These are phyloP conservation scores for Entelurus aequoreus DNA, from an alignment of 2,113 vertebrate genomes.

Conservation along the genomic window DNA sequence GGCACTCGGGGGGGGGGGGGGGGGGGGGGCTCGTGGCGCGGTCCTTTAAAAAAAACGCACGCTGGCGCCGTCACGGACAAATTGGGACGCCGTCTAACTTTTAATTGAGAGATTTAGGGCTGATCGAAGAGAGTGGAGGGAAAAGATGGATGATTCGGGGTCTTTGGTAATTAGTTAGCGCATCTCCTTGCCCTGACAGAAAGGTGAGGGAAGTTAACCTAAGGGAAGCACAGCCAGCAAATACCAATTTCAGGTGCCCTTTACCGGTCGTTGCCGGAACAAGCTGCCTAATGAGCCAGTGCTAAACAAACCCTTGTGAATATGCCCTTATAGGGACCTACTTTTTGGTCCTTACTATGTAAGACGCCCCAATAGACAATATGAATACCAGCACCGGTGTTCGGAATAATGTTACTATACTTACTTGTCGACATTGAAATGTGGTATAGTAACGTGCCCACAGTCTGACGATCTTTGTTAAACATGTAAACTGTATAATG, in stretches of 20 bases:
- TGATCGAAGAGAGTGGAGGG: not conserved
- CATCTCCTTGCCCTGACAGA: conserved; percentile 23
- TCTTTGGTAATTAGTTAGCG: not conserved
- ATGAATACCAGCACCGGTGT: too few species aligned
- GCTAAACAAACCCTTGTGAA: too few species aligned
- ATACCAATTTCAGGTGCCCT: conserved; percentile 59
- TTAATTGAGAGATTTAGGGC: not conserved
- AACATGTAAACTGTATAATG: too few species aligned
- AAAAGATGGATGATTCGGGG: not conserved
- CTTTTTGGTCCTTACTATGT: too few species aligned
- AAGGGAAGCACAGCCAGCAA: conserved; percentile 36
- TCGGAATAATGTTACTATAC: too few species aligned
- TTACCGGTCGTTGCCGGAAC: conserved; percentile 25
- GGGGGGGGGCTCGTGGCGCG: conserved; percentile 29
- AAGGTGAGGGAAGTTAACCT: conserved; percentile 16
- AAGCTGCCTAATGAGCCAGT: not conserved
- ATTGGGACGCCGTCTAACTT: too few species aligned
- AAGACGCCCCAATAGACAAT: too few species aligned
- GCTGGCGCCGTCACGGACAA: not conserved
- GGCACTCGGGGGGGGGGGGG: conserved; percentile 23
- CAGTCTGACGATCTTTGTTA: too few species aligned
- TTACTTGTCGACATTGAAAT: too few species aligned
- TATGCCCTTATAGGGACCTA: too few species aligned
- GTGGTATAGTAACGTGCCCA: too few species aligned
- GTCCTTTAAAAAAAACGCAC: conserved; percentile 27